Percentiles rank a stretch among this genome's conserved stretches.
phyloP scores from a whole-genome alignment of 2,888 invertebrate species.

The Leucania comma region DNA sequence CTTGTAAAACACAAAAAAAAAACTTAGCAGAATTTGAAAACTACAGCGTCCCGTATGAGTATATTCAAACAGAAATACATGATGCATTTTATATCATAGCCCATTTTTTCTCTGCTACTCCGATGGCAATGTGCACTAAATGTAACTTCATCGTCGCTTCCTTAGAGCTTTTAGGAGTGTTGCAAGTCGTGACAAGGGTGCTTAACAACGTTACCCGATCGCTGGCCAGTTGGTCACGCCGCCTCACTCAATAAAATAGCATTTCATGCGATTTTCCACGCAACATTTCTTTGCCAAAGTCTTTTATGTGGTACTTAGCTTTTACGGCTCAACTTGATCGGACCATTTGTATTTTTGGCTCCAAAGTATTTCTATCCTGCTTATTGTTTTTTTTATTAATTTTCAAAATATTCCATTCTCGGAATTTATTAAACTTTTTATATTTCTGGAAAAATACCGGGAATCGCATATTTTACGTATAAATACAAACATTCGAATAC shows the following conservation, averaged over 20 bases:
- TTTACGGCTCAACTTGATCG: background rate
- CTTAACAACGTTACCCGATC: constrained; percentile 56
- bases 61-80: background rate
- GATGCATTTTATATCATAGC: background rate
- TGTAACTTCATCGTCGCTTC: constrained; percentile 17
- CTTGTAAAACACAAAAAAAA: too few relatives aligned
- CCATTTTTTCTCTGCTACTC: background rate
- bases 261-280: constrained; percentile 55
- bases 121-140: constrained; percentile 4
- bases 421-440: background rate
- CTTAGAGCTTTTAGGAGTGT: constrained; percentile 17
- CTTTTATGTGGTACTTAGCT: constrained; percentile 5
- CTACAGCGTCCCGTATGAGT: too few relatives aligned
- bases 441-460: background rate
- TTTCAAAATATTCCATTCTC: background rate
- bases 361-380: background rate
- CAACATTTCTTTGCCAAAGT: constrained; percentile 24
- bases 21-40: too few relatives aligned
- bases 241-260: constrained; percentile 55
- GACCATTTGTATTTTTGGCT: background rate
- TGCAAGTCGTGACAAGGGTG: constrained; percentile 56
- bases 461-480: background rate
- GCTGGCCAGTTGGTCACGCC: constrained; percentile 48
- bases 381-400: background rate
- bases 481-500: background rate